Percentiles rank a stretch among this genome's conserved stretches.
Conservation (phyloP, 2,888 invertebrate genomes). For the Cerastoderma edule region DNA sequence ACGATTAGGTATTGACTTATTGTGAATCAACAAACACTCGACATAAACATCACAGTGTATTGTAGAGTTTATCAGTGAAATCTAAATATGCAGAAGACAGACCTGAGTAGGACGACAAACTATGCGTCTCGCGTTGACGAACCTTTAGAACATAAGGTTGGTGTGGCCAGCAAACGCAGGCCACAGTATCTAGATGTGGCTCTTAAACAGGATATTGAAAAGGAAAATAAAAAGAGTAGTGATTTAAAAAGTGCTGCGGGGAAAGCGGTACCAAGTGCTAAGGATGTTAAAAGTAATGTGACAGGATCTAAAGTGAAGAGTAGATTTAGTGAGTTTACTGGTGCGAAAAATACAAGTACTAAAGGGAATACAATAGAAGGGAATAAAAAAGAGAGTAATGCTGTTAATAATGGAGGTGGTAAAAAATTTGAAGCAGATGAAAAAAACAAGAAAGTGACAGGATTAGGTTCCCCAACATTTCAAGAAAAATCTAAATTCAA, state of each 20-base stretch:
- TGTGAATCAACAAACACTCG: slow-evolving; percentile 24
- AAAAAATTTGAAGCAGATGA: neutral
- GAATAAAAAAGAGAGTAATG: slow-evolving; percentile 25
- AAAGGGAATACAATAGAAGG: neutral
- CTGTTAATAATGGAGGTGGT: slow-evolving; percentile 21
- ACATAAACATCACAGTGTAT: slow-evolving; percentile 19
- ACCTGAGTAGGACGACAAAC: slow-evolving; percentile 34
- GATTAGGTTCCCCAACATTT: slow-evolving; percentile 34
- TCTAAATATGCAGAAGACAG: slow-evolving; percentile 57
- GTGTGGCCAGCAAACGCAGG: slow-evolving; percentile 2
- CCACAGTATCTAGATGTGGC: slow-evolving; percentile 53
- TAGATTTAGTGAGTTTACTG: neutral
- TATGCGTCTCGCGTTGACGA: slow-evolving; percentile 39
- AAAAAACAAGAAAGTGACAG: slow-evolving; percentile 28
- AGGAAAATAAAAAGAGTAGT: slow-evolving; percentile 10
- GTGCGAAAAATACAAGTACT: neutral
- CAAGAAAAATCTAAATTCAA: slow-evolving; percentile 41
- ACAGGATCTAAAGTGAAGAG: slow-evolving; percentile 34
- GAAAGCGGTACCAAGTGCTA: neutral
- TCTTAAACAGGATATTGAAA: slow-evolving; percentile 30
- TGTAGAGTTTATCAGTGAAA: slow-evolving; percentile 40
- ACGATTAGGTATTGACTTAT: slow-evolving; percentile 36
- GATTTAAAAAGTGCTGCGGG: slow-evolving; percentile 14
- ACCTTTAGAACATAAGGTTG: slow-evolving; percentile 37
- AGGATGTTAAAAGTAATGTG: slow-evolving; percentile 21